phyloP scores from a whole-genome alignment of 1,140 invertebrate species.

The Drosophila paulistorum region DNA sequence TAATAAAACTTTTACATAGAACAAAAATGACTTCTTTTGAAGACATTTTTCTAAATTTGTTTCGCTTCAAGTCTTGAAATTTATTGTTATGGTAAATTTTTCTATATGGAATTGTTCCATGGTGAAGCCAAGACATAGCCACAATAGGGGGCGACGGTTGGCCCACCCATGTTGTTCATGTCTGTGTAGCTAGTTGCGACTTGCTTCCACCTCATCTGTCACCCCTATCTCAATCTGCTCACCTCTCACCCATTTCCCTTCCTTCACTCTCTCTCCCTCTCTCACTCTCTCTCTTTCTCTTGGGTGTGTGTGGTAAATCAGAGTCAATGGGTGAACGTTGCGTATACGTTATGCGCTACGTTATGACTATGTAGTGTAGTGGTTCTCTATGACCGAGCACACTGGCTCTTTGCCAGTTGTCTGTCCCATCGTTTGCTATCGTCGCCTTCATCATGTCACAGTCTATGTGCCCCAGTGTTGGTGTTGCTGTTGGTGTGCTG shows the following conservation, averaged over 20 bases:
- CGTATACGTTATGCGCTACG: slow-evolving; percentile 20
- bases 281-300: not conserved
- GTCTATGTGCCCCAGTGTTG: too few species aligned
- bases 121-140: not conserved
- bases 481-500: slow-evolving; percentile 13
- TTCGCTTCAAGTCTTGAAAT: too few species aligned
- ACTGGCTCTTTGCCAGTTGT: slow-evolving; percentile 51
- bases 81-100: not conserved
- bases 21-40: too few species aligned
- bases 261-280: not conserved
- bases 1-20: too few species aligned
- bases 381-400: slow-evolving; percentile 1
- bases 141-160: not conserved
- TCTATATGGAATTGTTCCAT: not conserved
- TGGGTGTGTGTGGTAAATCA: slow-evolving; percentile 51
- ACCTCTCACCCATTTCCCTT: too few species aligned
- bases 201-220: not conserved
- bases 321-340: slow-evolving; percentile 37
- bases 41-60: too few species aligned
- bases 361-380: slow-evolving; percentile 34
- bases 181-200: not conserved
- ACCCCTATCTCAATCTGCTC: not conserved
- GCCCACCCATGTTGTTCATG: slow-evolving; percentile 18
- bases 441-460: slow-evolving; percentile 8
- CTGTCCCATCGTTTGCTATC: slow-evolving; percentile 33